Base-by-base conservation (phyloP, 1,140 invertebrate genomes). In the Riptortus pedestris region DNA sequence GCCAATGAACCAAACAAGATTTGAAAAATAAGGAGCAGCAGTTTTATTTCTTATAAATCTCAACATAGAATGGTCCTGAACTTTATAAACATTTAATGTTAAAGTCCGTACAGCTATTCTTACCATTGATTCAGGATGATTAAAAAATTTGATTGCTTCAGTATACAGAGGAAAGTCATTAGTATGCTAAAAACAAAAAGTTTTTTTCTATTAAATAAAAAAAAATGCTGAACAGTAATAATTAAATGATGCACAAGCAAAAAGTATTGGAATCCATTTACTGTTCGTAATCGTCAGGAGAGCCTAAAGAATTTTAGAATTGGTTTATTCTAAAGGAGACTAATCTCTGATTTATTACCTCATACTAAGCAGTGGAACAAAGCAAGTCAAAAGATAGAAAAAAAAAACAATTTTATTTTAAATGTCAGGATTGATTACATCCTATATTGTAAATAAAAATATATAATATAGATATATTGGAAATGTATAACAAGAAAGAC, bases 151-250 rank as follows among this genome's bases (percentile, higher is more conserved):
- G 57, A 99, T 96, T 31, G 95, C 95, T 79, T 99, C 96, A 3
- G 96, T 98, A 72, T 98, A 98, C 0, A 99, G 78, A 18, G 96
- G 96, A 78, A 99, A 99, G 75, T 99, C 96, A 79, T 98, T 95
- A 61, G 95, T 98, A 73, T 96, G 91, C 93, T 98, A 75, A 28
- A 82, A 84, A 72, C 66, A 69, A 69, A 68, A 71, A 67, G 51
- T 63, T 63, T 28, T 31, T 27, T 47, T 24, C 26, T 55, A 55
- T 9, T 22, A 38, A 24, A 62, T 24, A 47, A 59, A 62, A 58
- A 24, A 67, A 22, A 66, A 57, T 22, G 33, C 18, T 48, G 18
- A 48, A 48, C 5, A 5, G 16, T 38, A 9, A n/a, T n/a, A n/a
- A 20, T 14, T 11, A 12, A 7, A 14, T 20, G 22, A 51, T 16